phyloP scores from a whole-genome alignment of 2,113 vertebrate species.

The Ophiodon elongatus region DNA sequence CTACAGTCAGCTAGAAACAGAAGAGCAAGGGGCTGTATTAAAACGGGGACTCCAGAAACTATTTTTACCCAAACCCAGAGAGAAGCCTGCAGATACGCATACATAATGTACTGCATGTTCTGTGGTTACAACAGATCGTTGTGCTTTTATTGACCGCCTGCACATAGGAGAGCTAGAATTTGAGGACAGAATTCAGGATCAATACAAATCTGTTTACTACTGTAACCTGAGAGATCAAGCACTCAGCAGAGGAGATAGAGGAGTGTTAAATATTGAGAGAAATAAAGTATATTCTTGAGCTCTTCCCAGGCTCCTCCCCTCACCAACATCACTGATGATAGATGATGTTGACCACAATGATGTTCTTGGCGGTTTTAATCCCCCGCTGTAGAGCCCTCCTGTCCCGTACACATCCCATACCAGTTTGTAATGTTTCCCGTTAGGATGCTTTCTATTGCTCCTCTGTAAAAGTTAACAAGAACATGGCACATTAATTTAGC shows the following conservation, averaged over 20 bases:
- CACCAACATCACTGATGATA: too few relatives aligned
- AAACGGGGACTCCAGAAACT: background rate
- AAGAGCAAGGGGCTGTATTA: background rate
- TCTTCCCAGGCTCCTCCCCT: too few relatives aligned
- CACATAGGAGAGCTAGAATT: background rate
- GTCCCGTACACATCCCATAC: too few relatives aligned
- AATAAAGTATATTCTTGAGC: background rate
- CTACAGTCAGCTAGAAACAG: background rate
- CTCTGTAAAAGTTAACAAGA: too few relatives aligned
- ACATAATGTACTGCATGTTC: too few relatives aligned
- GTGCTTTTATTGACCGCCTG: background rate
- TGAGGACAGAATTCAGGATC: slow-evolving; percentile 4
- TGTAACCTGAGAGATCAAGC: slow-evolving; percentile 17
- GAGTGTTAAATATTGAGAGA: background rate
- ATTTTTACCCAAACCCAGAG: background rate
- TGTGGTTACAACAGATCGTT: background rate
- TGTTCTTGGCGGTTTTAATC: too few relatives aligned
- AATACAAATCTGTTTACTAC: background rate
- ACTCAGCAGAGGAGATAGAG: slow-evolving; percentile 8
- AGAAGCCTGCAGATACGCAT: background rate
- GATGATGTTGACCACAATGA: too few relatives aligned
- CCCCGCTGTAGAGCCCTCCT: too few relatives aligned
- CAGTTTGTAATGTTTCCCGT: too few relatives aligned
- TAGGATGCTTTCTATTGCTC: too few relatives aligned
- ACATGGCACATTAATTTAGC: too few relatives aligned